These are phyloP conservation scores for Acanthisitta chloris DNA, from an alignment of 2,113 vertebrate species.

Conservation along the genomic window DNA sequence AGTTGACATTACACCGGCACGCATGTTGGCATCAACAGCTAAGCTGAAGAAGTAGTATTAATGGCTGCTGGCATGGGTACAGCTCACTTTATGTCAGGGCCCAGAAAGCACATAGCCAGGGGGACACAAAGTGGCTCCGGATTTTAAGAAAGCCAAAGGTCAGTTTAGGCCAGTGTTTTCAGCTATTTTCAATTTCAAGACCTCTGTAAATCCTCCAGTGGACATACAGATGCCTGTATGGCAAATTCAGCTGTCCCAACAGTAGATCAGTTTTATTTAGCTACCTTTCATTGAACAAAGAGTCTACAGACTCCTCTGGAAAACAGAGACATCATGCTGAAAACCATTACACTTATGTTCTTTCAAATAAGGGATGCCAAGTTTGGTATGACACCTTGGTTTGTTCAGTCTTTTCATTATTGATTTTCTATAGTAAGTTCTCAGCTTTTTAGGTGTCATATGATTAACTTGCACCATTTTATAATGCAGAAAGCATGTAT, in stretches of 20 bases:
- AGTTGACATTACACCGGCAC: conserved; percentile 21
- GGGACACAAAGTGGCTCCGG: not conserved
- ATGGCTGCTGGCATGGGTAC: not conserved
- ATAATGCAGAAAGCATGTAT: not conserved
- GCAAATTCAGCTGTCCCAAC: not conserved
- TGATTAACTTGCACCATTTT: not conserved
- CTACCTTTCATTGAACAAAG: not conserved
- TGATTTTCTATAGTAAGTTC: not conserved
- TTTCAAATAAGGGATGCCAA: not conserved
- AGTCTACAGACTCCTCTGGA: not conserved
- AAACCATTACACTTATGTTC: not conserved
- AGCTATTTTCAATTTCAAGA: not conserved
- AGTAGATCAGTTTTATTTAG: not conserved
- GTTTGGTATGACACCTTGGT: not conserved
- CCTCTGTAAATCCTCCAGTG: not conserved
- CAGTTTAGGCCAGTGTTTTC: not conserved
- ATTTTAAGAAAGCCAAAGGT: conserved; percentile 47
- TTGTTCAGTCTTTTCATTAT: not conserved
- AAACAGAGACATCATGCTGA: not conserved
- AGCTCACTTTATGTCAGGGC: not conserved
- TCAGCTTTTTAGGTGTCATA: not conserved
- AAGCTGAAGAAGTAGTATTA: conserved; percentile 7
- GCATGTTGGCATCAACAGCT: conserved; percentile 18
- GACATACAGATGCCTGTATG: not conserved
- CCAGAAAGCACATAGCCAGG: not conserved